phyloP scores from a whole-genome alignment of 2,888 invertebrate species.

The Syritta pipiens region DNA sequence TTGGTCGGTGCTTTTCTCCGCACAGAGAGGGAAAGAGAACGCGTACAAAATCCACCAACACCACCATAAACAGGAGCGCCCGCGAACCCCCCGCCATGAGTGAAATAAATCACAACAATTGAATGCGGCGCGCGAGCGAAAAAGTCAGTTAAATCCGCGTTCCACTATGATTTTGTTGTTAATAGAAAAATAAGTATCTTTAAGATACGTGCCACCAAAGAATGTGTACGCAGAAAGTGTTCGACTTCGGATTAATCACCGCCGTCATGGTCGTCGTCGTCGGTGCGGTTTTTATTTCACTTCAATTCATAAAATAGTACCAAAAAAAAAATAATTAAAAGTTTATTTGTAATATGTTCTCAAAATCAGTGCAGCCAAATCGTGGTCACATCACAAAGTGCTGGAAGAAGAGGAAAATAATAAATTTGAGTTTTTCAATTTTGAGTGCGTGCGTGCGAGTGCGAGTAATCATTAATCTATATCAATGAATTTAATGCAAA shows the following conservation, averaged over 20 bases:
- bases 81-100: conserved; percentile 3
- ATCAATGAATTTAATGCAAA: conserved; percentile 58
- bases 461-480: conserved; percentile 20
- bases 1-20: conserved; percentile 1
- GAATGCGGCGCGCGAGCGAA: conserved; percentile 51
- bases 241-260: conserved; percentile 52
- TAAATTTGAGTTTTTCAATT: too few relatives aligned
- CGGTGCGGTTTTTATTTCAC: neutral
- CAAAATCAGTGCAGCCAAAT: conserved; percentile 2
- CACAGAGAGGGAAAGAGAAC: conserved; percentile 21
- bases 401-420: conserved; percentile 15
- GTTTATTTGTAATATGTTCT: neutral
- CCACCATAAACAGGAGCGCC: conserved; percentile 45
- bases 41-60: conserved; percentile 17
- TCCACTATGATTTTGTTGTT: conserved; percentile 44
- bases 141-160: conserved; percentile 14
- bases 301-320: neutral
- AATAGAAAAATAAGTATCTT: conserved; percentile 42
- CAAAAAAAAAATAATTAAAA: neutral
- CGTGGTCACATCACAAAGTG: conserved; percentile 30
- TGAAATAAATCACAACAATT: conserved; percentile 54
- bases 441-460: conserved; percentile 10
- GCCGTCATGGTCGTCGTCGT: conserved; percentile 33
- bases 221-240: conserved; percentile 42
- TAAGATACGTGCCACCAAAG: conserved; percentile 30